These are phyloP conservation scores for Brachionus angularis DNA, from an alignment of 1,140 invertebrate genomes.

Conservation along the genomic window DNA sequence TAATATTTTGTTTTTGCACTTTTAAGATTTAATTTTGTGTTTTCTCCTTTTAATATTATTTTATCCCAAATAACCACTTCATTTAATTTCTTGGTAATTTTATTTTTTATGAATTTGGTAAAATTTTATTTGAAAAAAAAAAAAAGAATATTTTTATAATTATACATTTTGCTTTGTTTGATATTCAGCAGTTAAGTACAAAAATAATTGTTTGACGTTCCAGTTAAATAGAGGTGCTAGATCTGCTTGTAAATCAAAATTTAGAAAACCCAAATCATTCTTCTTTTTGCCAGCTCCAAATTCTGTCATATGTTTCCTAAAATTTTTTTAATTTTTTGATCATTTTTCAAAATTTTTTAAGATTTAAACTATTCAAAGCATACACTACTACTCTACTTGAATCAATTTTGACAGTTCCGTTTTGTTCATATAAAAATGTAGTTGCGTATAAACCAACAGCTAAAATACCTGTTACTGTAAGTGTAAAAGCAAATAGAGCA, in stretches of 20 bases:
- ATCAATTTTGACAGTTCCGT: slow-evolving; percentile 32
- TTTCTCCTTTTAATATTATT: slow-evolving; percentile 88
- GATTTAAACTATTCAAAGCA: neutral
- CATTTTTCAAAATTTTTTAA: neutral
- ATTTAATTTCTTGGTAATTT: slow-evolving; percentile 62
- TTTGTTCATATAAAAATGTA: slow-evolving; percentile 20
- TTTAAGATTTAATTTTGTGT: slow-evolving; percentile 81
- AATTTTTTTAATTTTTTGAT: slow-evolving; percentile 45
- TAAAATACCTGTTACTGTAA: slow-evolving; percentile 4
- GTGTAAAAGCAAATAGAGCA: slow-evolving; percentile 39
- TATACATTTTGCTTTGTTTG: slow-evolving; percentile 75
- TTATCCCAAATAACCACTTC: slow-evolving; percentile 96
- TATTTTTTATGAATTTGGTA: slow-evolving; percentile 35
- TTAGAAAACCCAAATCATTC: slow-evolving; percentile 85
- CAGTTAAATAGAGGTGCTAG: slow-evolving; percentile 90
- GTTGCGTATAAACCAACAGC: slow-evolving; percentile 4
- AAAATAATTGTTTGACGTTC: slow-evolving; percentile 97
- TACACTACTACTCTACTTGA: slow-evolving; percentile 6
- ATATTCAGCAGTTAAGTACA: slow-evolving; percentile 95
- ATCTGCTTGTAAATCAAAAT: slow-evolving; percentile 58
- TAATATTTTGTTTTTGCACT: slow-evolving; percentile 97
- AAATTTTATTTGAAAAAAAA: no score
- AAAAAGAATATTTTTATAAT: slow-evolving; percentile 45
- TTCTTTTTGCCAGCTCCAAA: slow-evolving; percentile 86
- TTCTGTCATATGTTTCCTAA: slow-evolving; percentile 83